Percentiles rank a stretch among this genome's conserved stretches.
Evolutionary conservation across 1,140 invertebrate species (phyloP).

Genomic region (Bombyx mori): ASM3026992v2 NC_085119.1:6801001-6801500

Average conservation of each 20-base stretch:
- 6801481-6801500: slow-evolving; percentile 50
- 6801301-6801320: slow-evolving; percentile 32
- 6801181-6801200: slow-evolving; percentile 35
- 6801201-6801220: slow-evolving; percentile 26
- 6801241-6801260: slow-evolving; percentile 34
- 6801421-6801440: neutral
- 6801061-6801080: no score
- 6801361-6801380: slow-evolving; percentile 43
- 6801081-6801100: no score
- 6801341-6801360: slow-evolving; percentile 48
- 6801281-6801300: slow-evolving; percentile 34
- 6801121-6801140: no score
- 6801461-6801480: slow-evolving; percentile 49
- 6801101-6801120: no score
- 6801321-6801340: slow-evolving; percentile 50
- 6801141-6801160: no score
- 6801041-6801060: no score
- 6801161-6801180: no score
- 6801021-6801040: no score
- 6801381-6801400: neutral
- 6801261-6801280: slow-evolving; percentile 46
- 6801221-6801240: slow-evolving; percentile 42
- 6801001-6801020: no score
- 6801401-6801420: neutral
- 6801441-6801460: slow-evolving; percentile 35